Conservation (phyloP, 2,113 vertebrate species). For the Podarcis muralis region DNA sequence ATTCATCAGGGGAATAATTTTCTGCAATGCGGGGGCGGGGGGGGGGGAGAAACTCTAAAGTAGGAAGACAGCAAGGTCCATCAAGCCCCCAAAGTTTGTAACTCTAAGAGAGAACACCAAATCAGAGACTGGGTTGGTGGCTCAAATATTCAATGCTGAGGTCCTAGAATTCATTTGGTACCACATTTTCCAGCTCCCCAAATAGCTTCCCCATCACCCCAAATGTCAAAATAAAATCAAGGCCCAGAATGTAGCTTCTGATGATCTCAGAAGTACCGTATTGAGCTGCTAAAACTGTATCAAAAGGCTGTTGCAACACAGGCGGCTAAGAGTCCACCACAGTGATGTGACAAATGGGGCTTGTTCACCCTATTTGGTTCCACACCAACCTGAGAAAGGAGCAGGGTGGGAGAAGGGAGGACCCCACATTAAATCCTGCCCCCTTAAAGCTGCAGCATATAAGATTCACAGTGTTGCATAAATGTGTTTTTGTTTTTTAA, state of each 20-base stretch:
- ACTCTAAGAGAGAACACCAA: neutral
- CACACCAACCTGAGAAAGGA: neutral
- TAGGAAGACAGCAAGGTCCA: neutral
- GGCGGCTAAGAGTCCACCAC: slow-evolving; percentile 4
- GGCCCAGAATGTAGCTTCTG: neutral
- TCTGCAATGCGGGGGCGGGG: fast-evolving
- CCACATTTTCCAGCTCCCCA: neutral
- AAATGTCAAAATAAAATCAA: neutral
- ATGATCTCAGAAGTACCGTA: neutral
- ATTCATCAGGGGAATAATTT: neutral
- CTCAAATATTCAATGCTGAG: too few relatives aligned
- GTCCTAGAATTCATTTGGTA: neutral
- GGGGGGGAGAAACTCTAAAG: too few relatives aligned
- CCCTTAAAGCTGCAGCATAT: neutral
- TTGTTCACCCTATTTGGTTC: neutral
- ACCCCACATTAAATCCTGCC: neutral
- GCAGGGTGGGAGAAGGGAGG: neutral
- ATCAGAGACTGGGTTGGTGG: neutral
- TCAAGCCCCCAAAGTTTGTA: neutral
- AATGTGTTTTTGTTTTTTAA: neutral
- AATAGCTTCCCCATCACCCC: neutral
- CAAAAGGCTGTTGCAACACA: neutral
- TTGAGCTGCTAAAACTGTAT: neutral
- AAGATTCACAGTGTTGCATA: neutral
- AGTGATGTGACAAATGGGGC: neutral